Base-by-base conservation (phyloP, 2,113 vertebrate genomes). In the Mesocricetus auratus region DNA sequence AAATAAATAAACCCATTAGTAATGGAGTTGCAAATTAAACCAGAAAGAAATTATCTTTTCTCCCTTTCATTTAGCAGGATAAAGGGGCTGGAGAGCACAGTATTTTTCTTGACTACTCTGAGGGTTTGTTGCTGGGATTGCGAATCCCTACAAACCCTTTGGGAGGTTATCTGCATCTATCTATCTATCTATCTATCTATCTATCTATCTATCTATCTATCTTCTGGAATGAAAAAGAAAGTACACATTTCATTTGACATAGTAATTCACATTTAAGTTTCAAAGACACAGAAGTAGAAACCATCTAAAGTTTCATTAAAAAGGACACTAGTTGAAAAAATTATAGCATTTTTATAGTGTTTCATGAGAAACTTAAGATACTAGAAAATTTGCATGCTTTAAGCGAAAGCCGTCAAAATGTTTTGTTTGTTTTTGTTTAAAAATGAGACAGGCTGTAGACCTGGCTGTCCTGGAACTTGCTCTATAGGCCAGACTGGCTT, bases 151-250 rank as follows among this genome's bases (percentile, higher is more conserved):
- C 39, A 75, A 60, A 53, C 88, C 21, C 79, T 58, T 58, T 95
- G 86, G 56, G n/a, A 94, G 93, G 94, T 39, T 71, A 77, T 60
- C 15, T 68, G 68, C 64, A n/a, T n/a, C n/a, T n/a, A n/a, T n/a
- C n/a, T n/a, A n/a, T n/a, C n/a, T n/a, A n/a, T n/a, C n/a, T n/a
- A n/a, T n/a, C n/a, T n/a, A n/a, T n/a, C n/a, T n/a, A n/a, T n/a
- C n/a, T n/a, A n/a, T n/a, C n/a, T n/a, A n/a, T n/a, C n/a, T n/a
- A n/a, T n/a, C 3, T 83, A 31, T 50, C 33, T 50, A 1, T 58
- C 33, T 62, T 58, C 21, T 90, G 78, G 90, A 86, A n/a, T 86
- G 13, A 60, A 68, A 92, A 90, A 92, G 68, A 58, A 77, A 22
- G 11, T 33, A 90, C 7, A 12, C 10, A 89, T 91, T 79, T 78